Conservation (phyloP, 2,113 vertebrate genomes). For the Apaloderma vittatum region DNA sequence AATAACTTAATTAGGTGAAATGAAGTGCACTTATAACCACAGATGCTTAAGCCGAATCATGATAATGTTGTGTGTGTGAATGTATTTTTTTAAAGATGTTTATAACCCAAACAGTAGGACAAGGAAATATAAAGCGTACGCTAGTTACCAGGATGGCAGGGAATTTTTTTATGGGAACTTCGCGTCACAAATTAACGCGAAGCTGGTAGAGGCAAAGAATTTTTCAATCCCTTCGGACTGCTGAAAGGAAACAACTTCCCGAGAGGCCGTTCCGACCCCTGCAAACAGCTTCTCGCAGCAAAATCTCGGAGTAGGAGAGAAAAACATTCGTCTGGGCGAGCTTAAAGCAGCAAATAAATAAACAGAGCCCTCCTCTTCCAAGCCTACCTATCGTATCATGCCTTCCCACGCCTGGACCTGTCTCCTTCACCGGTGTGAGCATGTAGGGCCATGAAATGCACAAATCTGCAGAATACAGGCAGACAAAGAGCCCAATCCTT, state of each 20-base stretch:
- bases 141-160: not conserved
- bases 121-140: constrained; percentile 49
- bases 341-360: not conserved
- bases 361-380: not conserved
- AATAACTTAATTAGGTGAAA: constrained; percentile 84
- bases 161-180: not conserved
- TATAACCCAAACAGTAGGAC: constrained; percentile 66
- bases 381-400: not conserved
- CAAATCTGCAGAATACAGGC: not conserved
- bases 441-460: not conserved
- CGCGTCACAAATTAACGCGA: not conserved
- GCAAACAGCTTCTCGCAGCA: not conserved
- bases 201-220: not conserved
- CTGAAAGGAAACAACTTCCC: not conserved
- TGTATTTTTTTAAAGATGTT: constrained; percentile 68
- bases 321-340: not conserved
- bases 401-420: not conserved
- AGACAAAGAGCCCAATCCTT: not conserved
- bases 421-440: not conserved
- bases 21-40: constrained; percentile 80
- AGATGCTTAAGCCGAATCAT: constrained; percentile 76
- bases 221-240: not conserved
- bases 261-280: not conserved
- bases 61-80: constrained; percentile 69
- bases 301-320: not conserved